Evolutionary conservation across 2,888 invertebrate species (phyloP), one percentile per base, ranked within the genome.

Genomic region (Meandrusa payeni): DNA sequence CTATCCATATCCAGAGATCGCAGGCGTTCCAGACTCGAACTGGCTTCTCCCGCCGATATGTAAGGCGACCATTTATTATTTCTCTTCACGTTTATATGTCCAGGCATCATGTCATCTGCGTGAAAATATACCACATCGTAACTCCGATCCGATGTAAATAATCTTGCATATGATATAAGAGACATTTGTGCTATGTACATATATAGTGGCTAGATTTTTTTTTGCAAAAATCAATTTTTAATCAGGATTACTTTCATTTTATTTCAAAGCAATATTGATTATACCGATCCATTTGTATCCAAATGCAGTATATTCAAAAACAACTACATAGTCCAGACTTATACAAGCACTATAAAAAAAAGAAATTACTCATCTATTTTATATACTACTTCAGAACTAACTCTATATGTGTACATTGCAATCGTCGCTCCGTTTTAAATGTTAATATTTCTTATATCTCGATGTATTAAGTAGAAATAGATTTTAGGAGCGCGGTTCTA

Each of bases 11-110:
- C 74, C 40, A 60, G 72, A 22, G 85, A 86, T 55, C 75, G 88
- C 46, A 69, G 87, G 7, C 68, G 79, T 39, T 88, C 88, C 1
- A 63, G 83, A 24, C 69, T 80, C 47, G 88, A 88, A 51, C 64
- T 86, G 31, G 62, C 75, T 23, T 87, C 87, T 26, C 81, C 80
- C 26, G 70, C 78, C 23, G 85, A 85, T 50, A 53, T 80, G 36
- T 85, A 76, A 73, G 57, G 47, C 45, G 9, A 52, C 46, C 27
- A 7, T 11, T 13, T 28, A 10, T 15, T 3, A 3, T 15, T 15
- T 15, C 2, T 15, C 24, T 15, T 28, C 28, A 20, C 2, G 5
- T 24, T 22, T 31, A 26, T 32, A 43, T 31, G 32, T 27, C 32
- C 32, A 32, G 38, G 19, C 10, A 31, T 38, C 26, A 20, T 7